phyloP scores from a whole-genome alignment of 2,888 invertebrate species.

The Xanthia icteritia region DNA sequence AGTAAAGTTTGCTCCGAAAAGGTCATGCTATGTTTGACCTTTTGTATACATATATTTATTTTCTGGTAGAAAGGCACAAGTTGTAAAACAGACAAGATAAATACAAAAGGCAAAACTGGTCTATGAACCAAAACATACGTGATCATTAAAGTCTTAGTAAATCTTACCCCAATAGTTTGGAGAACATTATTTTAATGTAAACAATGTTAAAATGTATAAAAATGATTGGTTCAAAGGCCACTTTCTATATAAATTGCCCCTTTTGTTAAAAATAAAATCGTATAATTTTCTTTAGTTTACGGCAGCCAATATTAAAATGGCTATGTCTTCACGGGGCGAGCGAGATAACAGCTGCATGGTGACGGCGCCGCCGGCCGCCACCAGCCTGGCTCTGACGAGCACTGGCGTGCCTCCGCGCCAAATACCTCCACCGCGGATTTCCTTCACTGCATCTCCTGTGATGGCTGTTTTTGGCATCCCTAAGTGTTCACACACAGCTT shows the following conservation, averaged over 20 bases:
- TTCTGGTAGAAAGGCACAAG: slow-evolving; percentile 33
- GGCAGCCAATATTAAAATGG: slow-evolving; percentile 95
- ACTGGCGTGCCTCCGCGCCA: slow-evolving; percentile 97
- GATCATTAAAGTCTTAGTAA: slow-evolving; percentile 4
- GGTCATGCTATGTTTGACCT: not conserved
- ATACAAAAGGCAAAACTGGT: slow-evolving; percentile 16
- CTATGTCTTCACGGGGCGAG: slow-evolving; percentile 94
- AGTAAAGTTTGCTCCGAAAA: not conserved
- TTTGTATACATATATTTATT: slow-evolving; percentile 27
- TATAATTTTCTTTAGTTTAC: slow-evolving; percentile 80
- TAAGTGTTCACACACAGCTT: slow-evolving; percentile 80
- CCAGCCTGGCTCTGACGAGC: slow-evolving; percentile 94
- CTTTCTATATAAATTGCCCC: not conserved
- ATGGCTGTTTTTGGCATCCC: slow-evolving; percentile 77
- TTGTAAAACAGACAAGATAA: slow-evolving; percentile 19
- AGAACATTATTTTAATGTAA: not conserved
- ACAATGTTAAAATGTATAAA: slow-evolving; percentile 5
- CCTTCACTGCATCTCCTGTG: slow-evolving; percentile 79
- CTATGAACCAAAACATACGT: slow-evolving; percentile 3
- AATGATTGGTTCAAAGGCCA: slow-evolving; percentile 19
- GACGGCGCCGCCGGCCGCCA: slow-evolving; percentile 93
- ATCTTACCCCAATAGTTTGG: not conserved
- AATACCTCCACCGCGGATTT: slow-evolving; percentile 90
- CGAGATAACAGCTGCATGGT: slow-evolving; percentile 98
- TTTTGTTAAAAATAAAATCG: not conserved